Evolutionary conservation across 1,140 invertebrate genomes (phyloP).

Genomic region (Scaptomyza hsui): DNA sequence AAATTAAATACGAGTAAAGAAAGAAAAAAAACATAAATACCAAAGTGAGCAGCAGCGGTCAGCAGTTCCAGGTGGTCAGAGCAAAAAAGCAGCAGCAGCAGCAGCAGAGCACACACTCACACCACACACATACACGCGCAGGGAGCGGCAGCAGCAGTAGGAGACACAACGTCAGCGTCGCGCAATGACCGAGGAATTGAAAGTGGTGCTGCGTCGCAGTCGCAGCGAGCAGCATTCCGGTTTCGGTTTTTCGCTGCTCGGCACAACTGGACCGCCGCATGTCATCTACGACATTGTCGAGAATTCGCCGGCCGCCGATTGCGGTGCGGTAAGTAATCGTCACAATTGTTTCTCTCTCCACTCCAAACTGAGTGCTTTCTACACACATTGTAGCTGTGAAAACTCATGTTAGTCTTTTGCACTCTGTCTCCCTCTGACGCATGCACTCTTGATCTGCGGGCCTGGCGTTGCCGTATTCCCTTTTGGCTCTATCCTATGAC

Average conservation of each 20-base stretch:
- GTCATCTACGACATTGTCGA: conserved; percentile 96
- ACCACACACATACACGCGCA: conserved; percentile 38
- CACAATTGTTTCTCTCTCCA: neutral
- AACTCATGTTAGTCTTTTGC: conserved; percentile 39
- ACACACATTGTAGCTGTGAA: conserved; percentile 50
- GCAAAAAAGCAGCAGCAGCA: conserved; percentile 30
- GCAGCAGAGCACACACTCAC: conserved; percentile 20
- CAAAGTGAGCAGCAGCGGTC: conserved; percentile 40
- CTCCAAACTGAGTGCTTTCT: neutral
- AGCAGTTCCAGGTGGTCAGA: conserved; percentile 49
- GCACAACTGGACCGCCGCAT: conserved; percentile 93
- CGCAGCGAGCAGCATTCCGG: conserved; percentile 89
- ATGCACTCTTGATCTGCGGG: neutral
- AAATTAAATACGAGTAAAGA: conserved; percentile 45
- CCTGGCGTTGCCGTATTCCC: conserved; percentile 23
- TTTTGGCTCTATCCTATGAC: conserved; percentile 39
- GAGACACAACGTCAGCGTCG: conserved; percentile 38
- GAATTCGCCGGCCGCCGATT: conserved; percentile 94
- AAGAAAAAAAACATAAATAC: conserved; percentile 42
- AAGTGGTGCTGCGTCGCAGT: conserved; percentile 91
- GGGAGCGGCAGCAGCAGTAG: conserved; percentile 37
- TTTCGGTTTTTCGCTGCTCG: conserved; percentile 94
- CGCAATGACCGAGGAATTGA: conserved; percentile 92
- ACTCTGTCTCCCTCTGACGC: neutral
- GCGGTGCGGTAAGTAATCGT: conserved; percentile 90